A percentile compares a stretch with the other conserved stretches of the same genome.
phyloP scores from a whole-genome alignment of 2,888 invertebrate genomes.

The Epirrita christyi region DNA sequence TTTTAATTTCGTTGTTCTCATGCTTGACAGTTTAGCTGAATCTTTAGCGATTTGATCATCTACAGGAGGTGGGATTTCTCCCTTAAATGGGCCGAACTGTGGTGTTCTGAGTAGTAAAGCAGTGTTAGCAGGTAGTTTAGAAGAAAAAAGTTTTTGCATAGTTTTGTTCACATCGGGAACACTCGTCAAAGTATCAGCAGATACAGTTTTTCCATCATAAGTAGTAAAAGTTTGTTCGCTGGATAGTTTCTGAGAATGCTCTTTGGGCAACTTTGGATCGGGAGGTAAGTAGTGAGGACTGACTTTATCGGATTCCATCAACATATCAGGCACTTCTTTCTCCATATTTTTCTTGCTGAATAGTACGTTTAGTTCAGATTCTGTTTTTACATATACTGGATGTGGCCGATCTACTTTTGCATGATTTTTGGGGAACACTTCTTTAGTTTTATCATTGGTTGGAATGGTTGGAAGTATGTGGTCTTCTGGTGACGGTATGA shows the following conservation, averaged over 20 bases:
- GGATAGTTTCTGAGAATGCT: constrained; percentile 74
- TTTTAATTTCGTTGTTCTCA: constrained; percentile 67
- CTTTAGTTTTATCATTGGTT: constrained; percentile 68
- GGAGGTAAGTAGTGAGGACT: constrained; percentile 91
- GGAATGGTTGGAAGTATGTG: constrained; percentile 72
- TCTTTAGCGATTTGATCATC: constrained; percentile 54
- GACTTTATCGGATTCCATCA: constrained; percentile 89
- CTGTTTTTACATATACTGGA: constrained; percentile 74
- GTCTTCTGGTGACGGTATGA: constrained; percentile 91
- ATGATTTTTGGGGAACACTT: constrained; percentile 72
- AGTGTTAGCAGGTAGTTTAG: constrained; percentile 73
- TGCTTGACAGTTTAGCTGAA: constrained; percentile 28
- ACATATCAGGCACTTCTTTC: constrained; percentile 81
- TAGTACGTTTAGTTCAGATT: constrained; percentile 61
- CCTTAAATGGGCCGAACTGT: constrained; percentile 90
- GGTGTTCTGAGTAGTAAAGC: constrained; percentile 88
- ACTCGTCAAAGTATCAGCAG: constrained; percentile 86
- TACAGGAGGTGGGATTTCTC: constrained; percentile 86
- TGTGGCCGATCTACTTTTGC: constrained; percentile 81
- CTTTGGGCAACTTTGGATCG: constrained; percentile 76
- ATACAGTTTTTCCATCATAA: constrained; percentile 90
- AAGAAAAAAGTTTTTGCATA: constrained; percentile 66
- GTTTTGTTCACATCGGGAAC: constrained; percentile 73
- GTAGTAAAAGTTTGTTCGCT: constrained; percentile 86
- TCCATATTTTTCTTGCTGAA: constrained; percentile 74